Conservation (phyloP, 2,113 vertebrate species). For the Thinocorus orbignyianus region DNA sequence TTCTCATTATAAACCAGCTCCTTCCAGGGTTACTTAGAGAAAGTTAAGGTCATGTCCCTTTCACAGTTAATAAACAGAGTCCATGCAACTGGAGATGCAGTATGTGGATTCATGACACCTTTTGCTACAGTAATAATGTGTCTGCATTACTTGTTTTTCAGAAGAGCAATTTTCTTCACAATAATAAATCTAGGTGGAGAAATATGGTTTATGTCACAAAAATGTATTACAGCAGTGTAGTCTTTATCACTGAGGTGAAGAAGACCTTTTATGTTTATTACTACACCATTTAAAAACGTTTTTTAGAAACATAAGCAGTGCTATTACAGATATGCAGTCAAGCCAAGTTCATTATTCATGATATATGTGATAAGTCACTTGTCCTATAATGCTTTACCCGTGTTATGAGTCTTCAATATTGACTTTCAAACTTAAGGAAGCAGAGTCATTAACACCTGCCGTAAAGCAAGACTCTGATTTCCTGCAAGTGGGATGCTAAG, state of each 20-base stretch:
- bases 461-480: neutral
- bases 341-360: constrained; percentile 6
- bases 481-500: neutral
- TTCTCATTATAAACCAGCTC: neutral
- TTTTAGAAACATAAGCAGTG: neutral
- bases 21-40: neutral
- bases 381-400: neutral
- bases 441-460: neutral
- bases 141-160: constrained; percentile 38
- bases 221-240: neutral
- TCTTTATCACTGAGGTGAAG: constrained; percentile 7
- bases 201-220: constrained; percentile 30
- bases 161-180: constrained; percentile 42
- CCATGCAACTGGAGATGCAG: neutral
- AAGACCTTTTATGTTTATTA: constrained; percentile 37
- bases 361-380: neutral
- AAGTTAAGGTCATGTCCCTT: neutral
- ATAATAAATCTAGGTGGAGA: constrained; percentile 60
- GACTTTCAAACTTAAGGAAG: neutral
- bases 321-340: neutral
- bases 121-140: constrained; percentile 31
- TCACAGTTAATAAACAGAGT: neutral
- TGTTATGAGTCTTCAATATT: neutral
- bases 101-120: constrained; percentile 23
- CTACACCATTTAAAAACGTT: neutral